These are phyloP conservation scores for Euphydryas editha DNA, from an alignment of 2,888 invertebrate genomes.

Conservation along the genomic window DNA sequence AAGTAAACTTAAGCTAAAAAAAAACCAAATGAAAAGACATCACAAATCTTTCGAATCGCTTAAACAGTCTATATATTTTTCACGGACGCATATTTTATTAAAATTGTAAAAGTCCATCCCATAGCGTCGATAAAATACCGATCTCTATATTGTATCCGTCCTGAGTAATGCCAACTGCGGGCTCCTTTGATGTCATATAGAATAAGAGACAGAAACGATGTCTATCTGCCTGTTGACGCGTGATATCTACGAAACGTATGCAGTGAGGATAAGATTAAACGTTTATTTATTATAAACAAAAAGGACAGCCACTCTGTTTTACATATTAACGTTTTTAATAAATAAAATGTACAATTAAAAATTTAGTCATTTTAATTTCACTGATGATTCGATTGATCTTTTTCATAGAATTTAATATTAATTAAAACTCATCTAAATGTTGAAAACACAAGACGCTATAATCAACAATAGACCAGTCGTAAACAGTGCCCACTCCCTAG, in stretches of 20 bases:
- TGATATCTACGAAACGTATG: conserved; percentile 9
- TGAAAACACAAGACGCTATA: too few relatives aligned
- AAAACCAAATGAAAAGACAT: conserved; percentile 5
- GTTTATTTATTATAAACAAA: conserved; percentile 4
- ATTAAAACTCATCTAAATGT: too few relatives aligned
- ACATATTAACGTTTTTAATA: too few relatives aligned
- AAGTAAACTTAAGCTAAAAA: conserved; percentile 1
- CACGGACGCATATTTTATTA: conserved; percentile 40
- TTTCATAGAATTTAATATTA: too few relatives aligned
- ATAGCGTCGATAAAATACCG: conserved; percentile 62
- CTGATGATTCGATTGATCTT: too few relatives aligned
- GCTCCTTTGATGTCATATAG: conserved; percentile 57
- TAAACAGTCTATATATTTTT: conserved; percentile 23
- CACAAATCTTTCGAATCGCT: conserved; percentile 16
- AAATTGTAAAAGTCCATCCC: conserved; percentile 48
- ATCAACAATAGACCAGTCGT: too few relatives aligned
- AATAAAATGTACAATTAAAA: too few relatives aligned
- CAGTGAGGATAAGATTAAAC: not conserved
- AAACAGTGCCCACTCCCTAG: too few relatives aligned
- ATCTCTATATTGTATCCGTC: conserved; percentile 66
- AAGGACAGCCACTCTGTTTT: not conserved
- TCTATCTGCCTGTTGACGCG: conserved; percentile 27
- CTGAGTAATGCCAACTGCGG: conserved; percentile 54
- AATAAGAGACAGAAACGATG: conserved; percentile 41
- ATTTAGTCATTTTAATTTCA: too few relatives aligned